phyloP scores from a whole-genome alignment of 2,797 vertebrate species.

The Oreochromis grahami region DNA sequence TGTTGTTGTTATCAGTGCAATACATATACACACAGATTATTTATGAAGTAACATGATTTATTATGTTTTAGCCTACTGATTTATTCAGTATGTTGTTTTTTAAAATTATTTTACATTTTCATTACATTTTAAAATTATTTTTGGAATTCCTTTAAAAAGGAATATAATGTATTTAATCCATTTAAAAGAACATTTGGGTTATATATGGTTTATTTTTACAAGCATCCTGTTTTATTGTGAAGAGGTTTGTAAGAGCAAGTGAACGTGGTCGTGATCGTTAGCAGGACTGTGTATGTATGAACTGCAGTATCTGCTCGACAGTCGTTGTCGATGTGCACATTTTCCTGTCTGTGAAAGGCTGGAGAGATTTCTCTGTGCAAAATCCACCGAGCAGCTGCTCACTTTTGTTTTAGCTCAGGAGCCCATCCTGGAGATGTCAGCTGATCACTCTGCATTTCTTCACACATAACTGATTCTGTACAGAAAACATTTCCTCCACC shows the following conservation, averaged over 20 bases:
- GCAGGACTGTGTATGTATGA: neutral
- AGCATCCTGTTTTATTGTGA: neutral
- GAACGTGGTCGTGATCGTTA: rapidly evolving
- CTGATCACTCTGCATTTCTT: neutral
- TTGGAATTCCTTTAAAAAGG: neutral
- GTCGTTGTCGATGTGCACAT: neutral
- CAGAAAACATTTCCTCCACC: neutral
- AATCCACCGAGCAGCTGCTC: neutral
- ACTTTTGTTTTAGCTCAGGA: neutral
- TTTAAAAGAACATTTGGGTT: neutral
- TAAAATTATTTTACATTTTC: rapidly evolving
- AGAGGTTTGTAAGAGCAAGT: neutral
- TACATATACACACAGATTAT: neutral
- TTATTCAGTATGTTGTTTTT: neutral
- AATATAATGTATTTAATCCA: neutral
- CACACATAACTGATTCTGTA: neutral
- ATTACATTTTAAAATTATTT: neutral
- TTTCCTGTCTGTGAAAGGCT: neutral
- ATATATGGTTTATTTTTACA: neutral
- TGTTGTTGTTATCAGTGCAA: neutral
- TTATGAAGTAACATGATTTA: neutral
- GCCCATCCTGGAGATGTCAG: neutral
- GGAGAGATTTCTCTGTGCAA: neutral
- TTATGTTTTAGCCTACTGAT: no score
- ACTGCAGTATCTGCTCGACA: neutral